Percentiles rank a stretch among this genome's conserved stretches.
Evolutionary conservation across 2,797 vertebrate species (phyloP).

Genomic region (Anguilla pacifica): DNA sequence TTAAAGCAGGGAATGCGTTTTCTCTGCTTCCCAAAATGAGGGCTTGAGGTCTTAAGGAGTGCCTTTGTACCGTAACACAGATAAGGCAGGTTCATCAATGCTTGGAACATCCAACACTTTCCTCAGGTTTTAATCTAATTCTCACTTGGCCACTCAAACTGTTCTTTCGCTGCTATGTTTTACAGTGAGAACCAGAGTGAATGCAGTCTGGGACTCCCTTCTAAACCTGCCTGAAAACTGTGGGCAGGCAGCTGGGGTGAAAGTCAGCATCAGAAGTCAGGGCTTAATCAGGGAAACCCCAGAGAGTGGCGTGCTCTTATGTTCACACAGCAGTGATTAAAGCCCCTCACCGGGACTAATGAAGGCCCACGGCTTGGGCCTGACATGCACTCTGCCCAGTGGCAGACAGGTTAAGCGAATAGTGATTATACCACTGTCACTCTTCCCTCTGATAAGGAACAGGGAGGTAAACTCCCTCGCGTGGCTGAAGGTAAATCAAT

Average conservation of each 20-base stretch:
- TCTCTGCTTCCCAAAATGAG: neutral
- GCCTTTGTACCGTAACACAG: no score
- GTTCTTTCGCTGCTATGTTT: neutral
- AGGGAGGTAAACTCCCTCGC: conserved; percentile 22
- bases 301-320: neutral
- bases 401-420: neutral
- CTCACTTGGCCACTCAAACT: neutral
- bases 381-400: neutral
- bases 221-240: neutral
- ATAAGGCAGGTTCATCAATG: neutral
- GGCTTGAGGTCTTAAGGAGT: neutral
- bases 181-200: neutral
- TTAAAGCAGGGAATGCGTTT: neutral
- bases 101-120: neutral
- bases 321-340: conserved; percentile 2
- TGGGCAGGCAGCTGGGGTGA: neutral
- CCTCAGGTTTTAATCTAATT: neutral
- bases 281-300: neutral
- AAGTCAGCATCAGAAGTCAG: neutral
- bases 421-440: conserved; percentile 27
- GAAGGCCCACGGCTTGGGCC: neutral
- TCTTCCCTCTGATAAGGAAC: conserved; percentile 12
- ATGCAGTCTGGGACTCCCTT: neutral
- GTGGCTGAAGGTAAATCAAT: conserved; percentile 25
- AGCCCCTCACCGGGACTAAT: conserved; percentile 12